Evolutionary conservation across 2,113 vertebrate species (phyloP), one percentile per base, ranked within the genome.

Genomic region (Ammodytes dubius): DNA sequence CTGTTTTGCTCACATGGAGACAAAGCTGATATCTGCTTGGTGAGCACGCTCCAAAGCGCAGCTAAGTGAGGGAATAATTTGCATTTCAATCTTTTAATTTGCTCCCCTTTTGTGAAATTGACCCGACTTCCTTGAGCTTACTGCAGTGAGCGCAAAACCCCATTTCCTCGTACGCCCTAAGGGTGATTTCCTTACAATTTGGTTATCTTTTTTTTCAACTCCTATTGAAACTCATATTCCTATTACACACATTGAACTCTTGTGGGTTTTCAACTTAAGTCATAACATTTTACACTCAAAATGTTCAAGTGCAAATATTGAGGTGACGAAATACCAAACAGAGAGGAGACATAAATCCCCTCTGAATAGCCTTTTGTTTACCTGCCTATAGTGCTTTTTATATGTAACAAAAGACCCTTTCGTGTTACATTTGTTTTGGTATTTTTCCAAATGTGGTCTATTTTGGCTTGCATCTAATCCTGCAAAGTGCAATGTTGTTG

Each of bases 61-160:
- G 74, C 79, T 79, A 77, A 86, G 66, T 71, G 65, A 66, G 64
- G 61, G 75, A 89, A 88, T 83, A 9, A 80, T 90, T 90, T 88
- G 39, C 79, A 81, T 91, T 87, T 90, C 66, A 77, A 82, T 89
- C 81, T 87, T 91, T 91, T 84, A 82, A 90, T 90, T 92, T 82
- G 43, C 80, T 85, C 70, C 71, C 19, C 76, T 84, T 88, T 84
- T 83, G 66, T 89, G 69, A 85, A 92, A 90, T 74, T 61, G 64
- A 86, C 68, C 68, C 7, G 42, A 84, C 86, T 83, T 90, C 66
- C n/a, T 79, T 40, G 7, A 87, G 77, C 76, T 65, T 75, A 87
- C 57, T 19, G 12, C 57, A 67, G 56, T 42, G 47, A 77, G 66
- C 65, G 53, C 68, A 82, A 59, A 91, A 50, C 27, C 79, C 70